Conservation (phyloP, 2,797 vertebrate species). For the Halcyon leucocephala region DNA sequence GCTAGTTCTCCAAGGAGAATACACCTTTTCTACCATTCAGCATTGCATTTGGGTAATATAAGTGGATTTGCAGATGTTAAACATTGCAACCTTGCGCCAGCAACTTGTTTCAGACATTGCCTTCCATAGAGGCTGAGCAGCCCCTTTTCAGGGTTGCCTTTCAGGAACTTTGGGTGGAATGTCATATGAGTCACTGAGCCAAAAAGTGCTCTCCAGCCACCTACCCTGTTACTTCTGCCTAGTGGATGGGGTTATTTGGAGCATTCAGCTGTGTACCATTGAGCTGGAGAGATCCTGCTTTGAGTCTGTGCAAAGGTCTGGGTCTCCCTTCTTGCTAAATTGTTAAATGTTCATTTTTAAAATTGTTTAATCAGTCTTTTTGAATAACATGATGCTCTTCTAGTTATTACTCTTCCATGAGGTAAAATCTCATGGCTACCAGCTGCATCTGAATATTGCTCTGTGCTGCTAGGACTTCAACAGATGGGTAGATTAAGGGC, state of each 20-base stretch:
- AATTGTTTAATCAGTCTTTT: not conserved
- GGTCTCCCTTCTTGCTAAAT: not conserved
- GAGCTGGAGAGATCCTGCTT: not conserved
- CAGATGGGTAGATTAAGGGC: not conserved
- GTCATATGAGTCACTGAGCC: not conserved
- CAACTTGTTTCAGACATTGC: not conserved
- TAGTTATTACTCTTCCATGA: not conserved
- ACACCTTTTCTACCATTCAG: not conserved
- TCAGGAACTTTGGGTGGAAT: not conserved
- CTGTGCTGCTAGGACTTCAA: not conserved
- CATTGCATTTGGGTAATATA: not conserved
- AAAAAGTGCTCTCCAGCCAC: not conserved
- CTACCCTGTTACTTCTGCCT: not conserved
- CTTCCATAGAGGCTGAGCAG: not conserved
- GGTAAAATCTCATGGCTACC: not conserved
- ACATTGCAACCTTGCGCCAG: not conserved
- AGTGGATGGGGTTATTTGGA: not conserved
- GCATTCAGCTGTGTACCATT: not conserved
- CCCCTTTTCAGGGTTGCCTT: not conserved
- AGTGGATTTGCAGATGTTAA: not conserved
- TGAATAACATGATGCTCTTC: not conserved
- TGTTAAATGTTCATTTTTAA: not conserved
- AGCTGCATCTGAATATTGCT: not conserved
- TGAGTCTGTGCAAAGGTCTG: not conserved
- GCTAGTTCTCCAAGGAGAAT: not conserved